Base-by-base conservation (phyloP, 23 tunicate genomes). In the Styela clava region DNA sequence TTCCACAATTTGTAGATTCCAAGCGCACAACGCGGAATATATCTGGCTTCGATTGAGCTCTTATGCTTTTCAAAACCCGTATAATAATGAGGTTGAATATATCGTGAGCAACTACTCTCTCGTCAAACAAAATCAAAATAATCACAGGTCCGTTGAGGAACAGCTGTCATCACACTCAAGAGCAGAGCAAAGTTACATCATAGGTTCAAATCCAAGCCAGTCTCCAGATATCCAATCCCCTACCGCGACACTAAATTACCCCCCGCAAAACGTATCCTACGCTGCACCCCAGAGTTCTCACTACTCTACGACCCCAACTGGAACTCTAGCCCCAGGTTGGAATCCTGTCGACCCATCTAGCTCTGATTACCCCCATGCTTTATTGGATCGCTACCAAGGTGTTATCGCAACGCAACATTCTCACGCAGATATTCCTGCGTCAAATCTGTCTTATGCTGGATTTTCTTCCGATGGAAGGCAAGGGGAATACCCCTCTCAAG, bases 1-100 rank as follows among this genome's bases (percentile, higher is more conserved):
- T 21, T 68, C 91, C 35, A 83, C 80, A 85, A 73, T 87, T 82
- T 86, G 78, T 61, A 83, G 97, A 34, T 86, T 91, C 31, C 82
- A 86, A 2, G 35, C 85, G 19, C 85, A 83, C 9, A 74, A 72
- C 25, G 97, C 91, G 0, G 97, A 91, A 31, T 86, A 86, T 64
- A 63, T 83, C 51, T 91, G 91, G 97, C 64, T 91, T 30, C 69
- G 91, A 33, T 83, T 89, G 26, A 83, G 88, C 52, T 78, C 88
- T 0, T 86, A 82, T 31, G 91, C 91, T 21, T 91, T 91, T 63
- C 97, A 91, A 70, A 91, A 91, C 73, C 97, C 97, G 1, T 91
- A 91, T 78, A 91, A 86, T 71, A 91, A 86, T 51, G 97, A 91
- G 73, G 82, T 91, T 2, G 97, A 91, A 83, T 86, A 86, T 61